Evolutionary conservation across 2,888 invertebrate species (phyloP), one percentile per base, ranked within the genome.

Genomic region (Labia minor): DNA sequence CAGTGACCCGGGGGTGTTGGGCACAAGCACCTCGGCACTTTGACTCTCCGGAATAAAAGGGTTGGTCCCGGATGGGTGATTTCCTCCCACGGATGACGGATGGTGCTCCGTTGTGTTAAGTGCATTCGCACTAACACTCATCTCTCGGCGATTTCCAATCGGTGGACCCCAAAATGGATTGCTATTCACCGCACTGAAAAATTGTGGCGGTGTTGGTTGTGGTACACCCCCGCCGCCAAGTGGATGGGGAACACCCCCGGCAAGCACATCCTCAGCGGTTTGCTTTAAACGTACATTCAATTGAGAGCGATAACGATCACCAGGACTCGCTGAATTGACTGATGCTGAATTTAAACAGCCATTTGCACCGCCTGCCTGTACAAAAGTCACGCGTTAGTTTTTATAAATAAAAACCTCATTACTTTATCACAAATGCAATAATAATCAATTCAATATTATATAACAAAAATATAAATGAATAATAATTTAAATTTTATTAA

Each of bases 241-340:
- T 75, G 0, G 72, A 73, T 0, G 72, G 71, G 0, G 74, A 73
- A 26, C 71, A 71, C 6, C 68, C 21, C 26, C 20, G 70, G 64
- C 8, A 67, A 65, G 8, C 8, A 14, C 4, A 67, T 33, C 33
- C 11, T 33, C 33, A 33, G 33, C 67, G 1, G 71, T 71, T 19
- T 69, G 67, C 66, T 70, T 76, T 18, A 79, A 67, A 1, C 75
- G 77, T 1, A 79, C 76, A 65, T 75, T 76, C 10, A 79, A 67
- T 62, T 77, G 76, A 21, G 77, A 77, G 37, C 74, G 76, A 70
- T 75, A 79, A 1, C 77, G 75, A 65, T 73, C 76, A 63, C 37
- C 70, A 70, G 1, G 72, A 65, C 18, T 68, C 69, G 63, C 70
- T 73, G 67, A 75, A 74, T 62, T 75, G 64, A 1, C 73, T 72